phyloP scores from a whole-genome alignment of 2,888 invertebrate genomes.

The Hedya salicella region DNA sequence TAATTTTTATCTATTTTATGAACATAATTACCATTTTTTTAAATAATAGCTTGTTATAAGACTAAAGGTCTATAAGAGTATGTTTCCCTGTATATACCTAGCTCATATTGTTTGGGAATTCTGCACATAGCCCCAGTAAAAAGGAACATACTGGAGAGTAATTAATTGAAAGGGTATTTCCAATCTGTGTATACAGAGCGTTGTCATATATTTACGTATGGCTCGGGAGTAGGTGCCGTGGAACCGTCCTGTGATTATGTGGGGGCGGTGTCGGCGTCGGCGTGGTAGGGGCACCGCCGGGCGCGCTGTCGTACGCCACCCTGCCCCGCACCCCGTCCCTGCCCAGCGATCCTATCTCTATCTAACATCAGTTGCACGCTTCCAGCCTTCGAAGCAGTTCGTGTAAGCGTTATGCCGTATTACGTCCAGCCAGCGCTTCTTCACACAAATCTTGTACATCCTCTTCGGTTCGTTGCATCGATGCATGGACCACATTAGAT shows the following conservation, averaged over 20 bases:
- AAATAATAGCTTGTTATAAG: too few species aligned
- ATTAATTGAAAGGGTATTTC: conserved; percentile 5
- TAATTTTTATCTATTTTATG: too few species aligned
- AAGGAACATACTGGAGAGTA: background rate
- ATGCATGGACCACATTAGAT: conserved; percentile 83
- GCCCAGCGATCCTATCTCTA: conserved; percentile 50
- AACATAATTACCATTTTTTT: too few species aligned
- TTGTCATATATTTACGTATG: background rate
- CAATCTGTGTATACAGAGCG: conserved; percentile 5
- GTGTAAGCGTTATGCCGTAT: conserved; percentile 79
- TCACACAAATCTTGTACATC: conserved; percentile 76
- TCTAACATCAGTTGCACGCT: conserved; percentile 71
- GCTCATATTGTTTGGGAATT: too few species aligned
- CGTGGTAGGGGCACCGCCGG: conserved; percentile 64
- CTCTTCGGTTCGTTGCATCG: conserved; percentile 81
- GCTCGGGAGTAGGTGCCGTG: conserved; percentile 67
- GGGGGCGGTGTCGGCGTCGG: conserved; percentile 67
- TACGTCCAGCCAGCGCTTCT: conserved; percentile 73
- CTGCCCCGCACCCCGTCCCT: conserved; percentile 52
- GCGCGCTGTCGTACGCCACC: conserved; percentile 63
- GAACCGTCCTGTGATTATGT: conserved; percentile 77
- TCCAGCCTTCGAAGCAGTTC: conserved; percentile 67
- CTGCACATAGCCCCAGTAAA: too few species aligned
- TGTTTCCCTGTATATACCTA: too few species aligned
- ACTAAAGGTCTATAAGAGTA: too few species aligned